These are phyloP conservation scores for Stomatorhinus walkeri DNA, from an alignment of 2,797 vertebrate species.

Conservation along the genomic window DNA sequence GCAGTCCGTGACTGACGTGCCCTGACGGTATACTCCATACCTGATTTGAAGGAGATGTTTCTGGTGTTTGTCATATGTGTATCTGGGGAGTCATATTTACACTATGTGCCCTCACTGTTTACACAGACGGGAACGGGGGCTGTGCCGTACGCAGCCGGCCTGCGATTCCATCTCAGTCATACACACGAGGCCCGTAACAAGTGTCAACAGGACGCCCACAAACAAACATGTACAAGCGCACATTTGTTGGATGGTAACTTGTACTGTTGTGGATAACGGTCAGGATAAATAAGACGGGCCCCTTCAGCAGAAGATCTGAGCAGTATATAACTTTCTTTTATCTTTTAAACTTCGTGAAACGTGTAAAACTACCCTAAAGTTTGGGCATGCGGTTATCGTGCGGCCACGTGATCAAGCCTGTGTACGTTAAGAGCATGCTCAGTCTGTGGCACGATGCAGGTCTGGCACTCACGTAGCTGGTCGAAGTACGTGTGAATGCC, in stretches of 20 bases:
- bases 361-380: neutral
- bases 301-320: neutral
- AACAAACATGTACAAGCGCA: neutral
- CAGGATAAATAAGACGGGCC: neutral
- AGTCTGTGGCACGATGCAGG: neutral
- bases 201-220: conserved; percentile 6
- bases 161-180: conserved; percentile 27
- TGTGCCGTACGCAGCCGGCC: conserved; percentile 22
- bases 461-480: conserved; percentile 66
- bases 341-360: neutral
- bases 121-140: conserved; percentile 48
- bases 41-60: conserved; percentile 3
- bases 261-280: neutral
- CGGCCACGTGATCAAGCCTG: neutral
- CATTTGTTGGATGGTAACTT: neutral
- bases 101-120: conserved; percentile 39
- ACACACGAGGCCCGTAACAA: conserved; percentile 32
- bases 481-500: conserved; percentile 68
- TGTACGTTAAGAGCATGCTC: neutral
- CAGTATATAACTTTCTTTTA: neutral
- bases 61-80: neutral
- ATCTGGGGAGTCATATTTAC: conserved; percentile 46
- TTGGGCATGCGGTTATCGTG: neutral
- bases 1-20: neutral
- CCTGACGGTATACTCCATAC: neutral